Evolutionary conservation across 2,888 invertebrate species (phyloP).

Genomic region (Lasioglossum leucozonium): DNA sequence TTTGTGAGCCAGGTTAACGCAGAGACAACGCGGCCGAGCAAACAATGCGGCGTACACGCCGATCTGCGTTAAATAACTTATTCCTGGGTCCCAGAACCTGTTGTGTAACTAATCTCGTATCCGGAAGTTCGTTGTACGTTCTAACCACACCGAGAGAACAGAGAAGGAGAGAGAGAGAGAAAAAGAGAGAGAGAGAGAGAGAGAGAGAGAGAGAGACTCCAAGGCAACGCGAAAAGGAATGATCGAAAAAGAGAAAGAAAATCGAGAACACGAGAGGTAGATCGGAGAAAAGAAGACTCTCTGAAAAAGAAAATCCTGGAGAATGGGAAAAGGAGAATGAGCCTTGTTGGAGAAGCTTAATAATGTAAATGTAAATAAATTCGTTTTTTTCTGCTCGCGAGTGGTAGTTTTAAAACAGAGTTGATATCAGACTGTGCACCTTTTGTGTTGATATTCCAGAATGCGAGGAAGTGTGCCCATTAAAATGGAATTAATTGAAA

Average conservation of each 20-base stretch:
- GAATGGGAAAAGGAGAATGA: neutral
- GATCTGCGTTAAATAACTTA: conserved; percentile 66
- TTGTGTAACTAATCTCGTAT: conserved; percentile 70
- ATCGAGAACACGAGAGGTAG: neutral
- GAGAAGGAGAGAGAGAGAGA: neutral
- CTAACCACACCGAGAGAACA: neutral
- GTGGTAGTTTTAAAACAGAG: neutral
- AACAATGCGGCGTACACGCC: conserved; percentile 49
- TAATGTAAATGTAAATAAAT: neutral
- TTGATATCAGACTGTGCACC: neutral
- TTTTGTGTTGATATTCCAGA: neutral
- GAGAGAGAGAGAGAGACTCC: neutral
- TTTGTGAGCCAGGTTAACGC: neutral
- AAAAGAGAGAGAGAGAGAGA: neutral
- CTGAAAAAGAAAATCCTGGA: neutral
- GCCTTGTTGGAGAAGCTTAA: neutral
- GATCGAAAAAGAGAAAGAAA: neutral
- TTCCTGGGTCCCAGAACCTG: conserved; percentile 56
- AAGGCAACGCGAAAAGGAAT: neutral
- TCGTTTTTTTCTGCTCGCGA: neutral
- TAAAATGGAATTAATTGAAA: neutral
- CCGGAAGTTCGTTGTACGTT: conserved; percentile 34
- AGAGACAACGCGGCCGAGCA: neutral
- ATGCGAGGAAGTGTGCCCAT: neutral
- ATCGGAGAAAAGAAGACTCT: neutral